Base-by-base conservation (phyloP, 2,113 vertebrate species). In the Oreochromis niloticus region DNA sequence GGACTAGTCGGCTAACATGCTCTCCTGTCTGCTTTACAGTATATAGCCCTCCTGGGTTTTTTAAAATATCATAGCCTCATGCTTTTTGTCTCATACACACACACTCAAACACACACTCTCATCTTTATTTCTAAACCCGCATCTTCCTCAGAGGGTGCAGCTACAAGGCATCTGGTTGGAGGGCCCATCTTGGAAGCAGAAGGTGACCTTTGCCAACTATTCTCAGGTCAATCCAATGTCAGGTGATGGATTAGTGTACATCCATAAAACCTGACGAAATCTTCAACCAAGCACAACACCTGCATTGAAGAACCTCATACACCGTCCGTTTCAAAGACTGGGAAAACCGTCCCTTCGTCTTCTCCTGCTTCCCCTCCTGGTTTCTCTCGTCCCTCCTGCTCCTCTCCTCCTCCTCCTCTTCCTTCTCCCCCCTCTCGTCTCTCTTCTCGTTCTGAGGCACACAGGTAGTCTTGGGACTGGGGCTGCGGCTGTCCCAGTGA, bases 111-210 rank as follows among this genome's bases (percentile, higher is more conserved):
- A 63, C 71, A 82, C 81, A 81, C 75, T 36, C 66, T 85, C 82
- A 82, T 81, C 22, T 73, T 83, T 90, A 46, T 89, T 56, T 71
- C 80, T 82, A 46, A 88, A 92, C 79, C 87, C 56, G 68, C 59
- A 52, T 94, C 89, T 87, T 91, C 84, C 68, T 91, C 83, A 91
- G 85, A 92, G 90, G 91, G 89, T 91, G 91, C 87, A 93, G 93
- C 89, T 90, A 92, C 87, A 95, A 97, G 96, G 95, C 96, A 95
- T 92, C 95, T 95, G 91, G 94, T 95, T 93, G 93, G 93, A 91
- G 91, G 91, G 85, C 81, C 90, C 48, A 87, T 91, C 85, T 79
- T 88, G 84, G 85, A 93, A 95, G 89, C 86, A 89, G 92, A 85
- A 84, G 52, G 89, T 75, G 91, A 54, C 87, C 92, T 73, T 85